A percentile compares a stretch with the other conserved stretches of the same genome.
These are phyloP conservation scores for Idaea dimidiata DNA, from an alignment of 2,888 invertebrate genomes.

Conservation along the genomic window DNA sequence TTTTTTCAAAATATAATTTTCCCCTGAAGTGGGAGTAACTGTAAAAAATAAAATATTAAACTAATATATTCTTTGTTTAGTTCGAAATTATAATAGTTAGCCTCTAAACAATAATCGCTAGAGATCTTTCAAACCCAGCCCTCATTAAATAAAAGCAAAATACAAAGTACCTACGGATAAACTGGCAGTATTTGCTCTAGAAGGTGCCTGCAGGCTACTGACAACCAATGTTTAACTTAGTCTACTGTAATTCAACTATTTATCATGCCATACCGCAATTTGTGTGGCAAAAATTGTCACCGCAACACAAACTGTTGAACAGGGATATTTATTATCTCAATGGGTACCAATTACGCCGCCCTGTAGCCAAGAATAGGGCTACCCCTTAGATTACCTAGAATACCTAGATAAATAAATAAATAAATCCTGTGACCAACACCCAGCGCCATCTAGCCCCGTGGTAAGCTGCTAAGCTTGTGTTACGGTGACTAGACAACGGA, in stretches of 20 bases:
- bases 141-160: constrained; percentile 6
- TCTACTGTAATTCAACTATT: constrained; percentile 2
- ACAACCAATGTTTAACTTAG: constrained; percentile 2
- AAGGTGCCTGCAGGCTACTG: background rate
- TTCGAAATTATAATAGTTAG: background rate
- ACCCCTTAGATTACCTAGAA: no score
- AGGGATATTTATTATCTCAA: background rate
- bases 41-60: no score
- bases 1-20: no score
- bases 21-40: no score
- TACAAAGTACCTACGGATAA: constrained; percentile 2
- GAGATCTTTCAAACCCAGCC: background rate
- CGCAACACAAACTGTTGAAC: background rate
- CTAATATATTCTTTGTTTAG: no score
- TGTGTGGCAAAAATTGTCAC: constrained; percentile 4
- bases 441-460: no score
- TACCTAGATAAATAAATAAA: no score
- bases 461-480: no score
- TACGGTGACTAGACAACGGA: no score
- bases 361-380: no score
- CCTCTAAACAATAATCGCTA: background rate
- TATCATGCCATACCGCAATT: background rate
- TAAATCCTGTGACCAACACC: no score
- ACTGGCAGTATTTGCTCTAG: constrained; percentile 1
- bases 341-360: background rate